A percentile compares a stretch with the other conserved stretches of the same genome.
Conservation (phyloP, 2,888 invertebrate genomes). For the Erannis defoliaria region DNA sequence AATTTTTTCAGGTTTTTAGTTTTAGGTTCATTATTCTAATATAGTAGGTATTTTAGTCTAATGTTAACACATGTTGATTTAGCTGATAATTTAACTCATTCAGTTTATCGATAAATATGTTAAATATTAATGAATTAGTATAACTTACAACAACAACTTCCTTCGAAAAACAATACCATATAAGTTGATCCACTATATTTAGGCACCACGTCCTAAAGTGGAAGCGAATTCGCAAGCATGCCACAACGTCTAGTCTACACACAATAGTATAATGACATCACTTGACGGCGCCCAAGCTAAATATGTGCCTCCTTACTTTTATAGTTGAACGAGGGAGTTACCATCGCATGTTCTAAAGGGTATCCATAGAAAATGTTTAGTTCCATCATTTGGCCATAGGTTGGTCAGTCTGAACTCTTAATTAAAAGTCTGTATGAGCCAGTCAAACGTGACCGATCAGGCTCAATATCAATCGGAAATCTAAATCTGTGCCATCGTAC, state of each 20-base stretch:
- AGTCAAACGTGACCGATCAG: slow-evolving; percentile 75
- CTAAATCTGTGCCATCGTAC: slow-evolving; percentile 68
- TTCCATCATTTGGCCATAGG: background rate
- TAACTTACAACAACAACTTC: background rate
- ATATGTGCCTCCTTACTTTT: background rate
- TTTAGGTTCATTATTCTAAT: too few species aligned
- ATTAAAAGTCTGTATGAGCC: slow-evolving; percentile 67
- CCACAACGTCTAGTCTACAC: slow-evolving; percentile 41
- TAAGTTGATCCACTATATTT: slow-evolving; percentile 19
- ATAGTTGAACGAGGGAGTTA: background rate
- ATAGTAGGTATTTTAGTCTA: too few species aligned
- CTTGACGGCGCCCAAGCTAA: slow-evolving; percentile 66
- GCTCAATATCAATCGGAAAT: slow-evolving; percentile 74
- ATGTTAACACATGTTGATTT: too few species aligned
- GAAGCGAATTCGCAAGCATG: slow-evolving; percentile 34
- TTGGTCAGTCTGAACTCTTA: slow-evolving; percentile 47
- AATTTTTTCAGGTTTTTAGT: too few species aligned
- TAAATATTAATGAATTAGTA: background rate
- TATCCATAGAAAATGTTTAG: background rate
- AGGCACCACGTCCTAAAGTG: slow-evolving; percentile 19
- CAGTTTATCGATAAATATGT: background rate
- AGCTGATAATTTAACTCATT: background rate
- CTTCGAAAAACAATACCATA: slow-evolving; percentile 21
- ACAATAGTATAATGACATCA: slow-evolving; percentile 66
- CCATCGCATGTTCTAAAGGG: background rate